phyloP scores from a whole-genome alignment of 2,113 vertebrate species.

The Periophthalmodon schlosseri region DNA sequence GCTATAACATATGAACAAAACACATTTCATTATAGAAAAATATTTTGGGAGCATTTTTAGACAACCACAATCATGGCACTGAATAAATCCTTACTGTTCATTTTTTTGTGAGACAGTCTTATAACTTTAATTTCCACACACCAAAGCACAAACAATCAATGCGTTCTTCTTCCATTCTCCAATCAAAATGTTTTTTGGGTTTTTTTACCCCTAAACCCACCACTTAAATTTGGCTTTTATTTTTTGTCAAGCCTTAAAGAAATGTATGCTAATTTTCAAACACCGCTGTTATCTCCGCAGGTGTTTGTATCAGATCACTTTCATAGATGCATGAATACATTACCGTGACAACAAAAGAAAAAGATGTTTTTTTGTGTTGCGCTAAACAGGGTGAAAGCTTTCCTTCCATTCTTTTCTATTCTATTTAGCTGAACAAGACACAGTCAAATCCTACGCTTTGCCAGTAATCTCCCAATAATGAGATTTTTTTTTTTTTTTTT shows the following conservation, averaged over 20 bases:
- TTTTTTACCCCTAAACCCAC: conserved; percentile 45
- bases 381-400: not conserved
- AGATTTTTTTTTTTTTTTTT: conserved; percentile 9
- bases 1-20: not conserved
- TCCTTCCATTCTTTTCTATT: not conserved
- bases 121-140: not conserved
- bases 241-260: conserved; percentile 52
- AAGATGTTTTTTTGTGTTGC: conserved; percentile 17
- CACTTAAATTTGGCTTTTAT: conserved; percentile 53
- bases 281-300: conserved; percentile 61
- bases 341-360: conserved; percentile 31
- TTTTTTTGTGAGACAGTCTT: not conserved
- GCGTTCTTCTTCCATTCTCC: not conserved
- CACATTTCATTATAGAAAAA: not conserved
- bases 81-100: not conserved
- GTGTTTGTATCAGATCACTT: conserved; percentile 66
- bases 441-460: conserved; percentile 3
- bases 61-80: not conserved
- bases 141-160: not conserved
- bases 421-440: conserved; percentile 13
- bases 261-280: conserved; percentile 59
- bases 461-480: conserved; percentile 6
- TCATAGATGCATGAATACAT: conserved; percentile 69
- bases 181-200: conserved; percentile 44
- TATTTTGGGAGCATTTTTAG: not conserved